Conservation (phyloP, 2,113 vertebrate genomes). For the Syngnathoides biaculeatus region DNA sequence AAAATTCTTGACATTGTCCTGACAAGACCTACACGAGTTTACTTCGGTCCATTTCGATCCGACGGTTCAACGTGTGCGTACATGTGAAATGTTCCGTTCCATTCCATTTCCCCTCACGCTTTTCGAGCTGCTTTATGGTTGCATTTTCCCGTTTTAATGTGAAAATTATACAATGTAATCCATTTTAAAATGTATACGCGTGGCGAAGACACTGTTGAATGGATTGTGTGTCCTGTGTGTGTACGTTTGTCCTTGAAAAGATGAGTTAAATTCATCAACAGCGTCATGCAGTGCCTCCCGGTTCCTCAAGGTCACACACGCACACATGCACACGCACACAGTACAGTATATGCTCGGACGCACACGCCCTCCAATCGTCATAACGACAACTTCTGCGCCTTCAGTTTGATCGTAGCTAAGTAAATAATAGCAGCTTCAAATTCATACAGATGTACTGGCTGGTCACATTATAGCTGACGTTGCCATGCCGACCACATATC, state of each 20-base stretch:
- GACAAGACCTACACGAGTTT: no score
- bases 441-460: not conserved
- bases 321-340: slow-evolving; percentile 10
- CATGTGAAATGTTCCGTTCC: not conserved
- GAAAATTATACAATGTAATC: slow-evolving; percentile 2
- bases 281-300: slow-evolving; percentile 42
- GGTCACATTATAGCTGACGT: not conserved
- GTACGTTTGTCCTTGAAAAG: slow-evolving; percentile 29
- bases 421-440: not conserved
- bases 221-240: not conserved
- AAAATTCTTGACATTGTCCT: no score
- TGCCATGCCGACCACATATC: not conserved
- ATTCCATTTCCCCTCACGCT: not conserved
- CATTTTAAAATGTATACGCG: not conserved
- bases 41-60: no score
- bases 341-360: slow-evolving; percentile 1
- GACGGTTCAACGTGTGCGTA: not conserved
- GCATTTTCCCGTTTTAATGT: not conserved
- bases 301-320: slow-evolving; percentile 44
- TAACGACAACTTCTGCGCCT: not conserved
- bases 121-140: not conserved
- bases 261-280: slow-evolving; percentile 45
- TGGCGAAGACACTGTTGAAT: not conserved
- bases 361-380: slow-evolving; percentile 1
- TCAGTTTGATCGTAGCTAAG: not conserved